phyloP scores from a whole-genome alignment of 2,113 vertebrate genomes.

The Corythoichthys haematopterus region DNA sequence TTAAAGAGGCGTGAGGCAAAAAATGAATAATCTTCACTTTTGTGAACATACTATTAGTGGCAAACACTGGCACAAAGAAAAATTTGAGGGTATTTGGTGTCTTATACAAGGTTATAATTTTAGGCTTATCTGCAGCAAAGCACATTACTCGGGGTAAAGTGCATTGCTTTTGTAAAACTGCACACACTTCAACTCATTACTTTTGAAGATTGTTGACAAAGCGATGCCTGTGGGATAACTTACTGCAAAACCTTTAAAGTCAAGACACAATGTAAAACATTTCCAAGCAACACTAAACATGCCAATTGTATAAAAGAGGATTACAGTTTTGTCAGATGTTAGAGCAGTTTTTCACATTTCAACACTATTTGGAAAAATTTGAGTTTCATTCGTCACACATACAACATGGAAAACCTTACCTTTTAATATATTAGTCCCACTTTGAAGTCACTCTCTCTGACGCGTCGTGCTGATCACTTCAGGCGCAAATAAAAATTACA shows the following conservation, averaged over 20 bases:
- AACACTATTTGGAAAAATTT: constrained; percentile 22
- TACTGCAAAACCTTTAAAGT: constrained; percentile 1
- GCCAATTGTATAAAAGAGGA: constrained; percentile 19
- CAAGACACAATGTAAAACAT: background rate
- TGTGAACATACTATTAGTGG: too few species aligned
- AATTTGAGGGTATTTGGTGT: too few species aligned
- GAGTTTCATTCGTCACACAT: background rate
- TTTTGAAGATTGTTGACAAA: constrained; percentile 25
- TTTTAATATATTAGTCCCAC: constrained; percentile 22
- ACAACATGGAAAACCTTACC: constrained; percentile 11
- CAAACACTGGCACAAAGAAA: too few species aligned
- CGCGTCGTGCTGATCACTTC: constrained; percentile 22
- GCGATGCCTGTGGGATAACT: constrained; percentile 31
- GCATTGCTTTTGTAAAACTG: background rate
- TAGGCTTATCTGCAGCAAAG: background rate
- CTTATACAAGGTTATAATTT: background rate
- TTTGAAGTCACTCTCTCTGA: constrained; percentile 48
- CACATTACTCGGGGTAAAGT: background rate
- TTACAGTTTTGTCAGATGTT: constrained; percentile 25
- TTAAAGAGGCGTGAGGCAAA: too few species aligned
- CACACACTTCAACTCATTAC: constrained; percentile 1
- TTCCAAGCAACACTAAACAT: constrained; percentile 35
- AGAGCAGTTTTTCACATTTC: constrained; percentile 21
- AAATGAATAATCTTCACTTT: too few species aligned
- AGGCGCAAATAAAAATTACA: constrained; percentile 27